These are phyloP conservation scores for Archaeoteleia sp. DNA, from an alignment of 2,888 invertebrate species.

Conservation along the genomic window DNA sequence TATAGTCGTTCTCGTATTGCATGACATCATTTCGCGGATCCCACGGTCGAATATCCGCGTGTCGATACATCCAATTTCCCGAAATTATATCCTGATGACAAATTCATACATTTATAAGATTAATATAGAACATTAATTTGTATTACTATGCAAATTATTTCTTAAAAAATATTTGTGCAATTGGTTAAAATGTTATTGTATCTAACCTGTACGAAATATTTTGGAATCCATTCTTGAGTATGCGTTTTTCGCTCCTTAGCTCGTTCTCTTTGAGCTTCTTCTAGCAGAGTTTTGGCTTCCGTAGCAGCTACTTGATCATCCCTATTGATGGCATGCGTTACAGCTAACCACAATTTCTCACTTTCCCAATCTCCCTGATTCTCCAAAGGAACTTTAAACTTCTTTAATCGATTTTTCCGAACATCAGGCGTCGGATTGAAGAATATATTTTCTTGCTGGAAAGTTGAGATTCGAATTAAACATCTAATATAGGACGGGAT, in stretches of 20 bases:
- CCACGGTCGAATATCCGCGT: conserved; percentile 91
- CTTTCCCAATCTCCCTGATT: conserved; percentile 89
- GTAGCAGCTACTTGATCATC: conserved; percentile 92
- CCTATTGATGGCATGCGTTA: conserved; percentile 87
- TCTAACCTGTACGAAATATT: conserved; percentile 81
- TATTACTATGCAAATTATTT: too few relatives aligned
- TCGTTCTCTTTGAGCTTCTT: conserved; percentile 88
- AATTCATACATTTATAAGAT: too few relatives aligned
- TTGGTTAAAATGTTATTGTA: too few relatives aligned
- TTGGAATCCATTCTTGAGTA: conserved; percentile 83
- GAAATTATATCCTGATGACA: conserved; percentile 75
- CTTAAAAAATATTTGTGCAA: too few relatives aligned
- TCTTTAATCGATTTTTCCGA: conserved; percentile 82
- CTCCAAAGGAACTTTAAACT: conserved; percentile 87
- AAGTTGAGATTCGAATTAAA: too few relatives aligned
- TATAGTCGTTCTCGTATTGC: conserved; percentile 90
- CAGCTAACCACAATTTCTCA: conserved; percentile 89
- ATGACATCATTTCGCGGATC: conserved; percentile 88
- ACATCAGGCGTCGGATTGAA: conserved; percentile 85
- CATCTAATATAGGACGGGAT: too few relatives aligned
- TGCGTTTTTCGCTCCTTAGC: conserved; percentile 82
- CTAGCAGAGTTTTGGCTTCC: conserved; percentile 91
- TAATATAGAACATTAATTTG: too few relatives aligned
- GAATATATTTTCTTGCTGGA: conserved; percentile 80
- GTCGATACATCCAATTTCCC: conserved; percentile 84